phyloP scores from a whole-genome alignment of 2,113 vertebrate species.

The Podarcis raffonei region DNA sequence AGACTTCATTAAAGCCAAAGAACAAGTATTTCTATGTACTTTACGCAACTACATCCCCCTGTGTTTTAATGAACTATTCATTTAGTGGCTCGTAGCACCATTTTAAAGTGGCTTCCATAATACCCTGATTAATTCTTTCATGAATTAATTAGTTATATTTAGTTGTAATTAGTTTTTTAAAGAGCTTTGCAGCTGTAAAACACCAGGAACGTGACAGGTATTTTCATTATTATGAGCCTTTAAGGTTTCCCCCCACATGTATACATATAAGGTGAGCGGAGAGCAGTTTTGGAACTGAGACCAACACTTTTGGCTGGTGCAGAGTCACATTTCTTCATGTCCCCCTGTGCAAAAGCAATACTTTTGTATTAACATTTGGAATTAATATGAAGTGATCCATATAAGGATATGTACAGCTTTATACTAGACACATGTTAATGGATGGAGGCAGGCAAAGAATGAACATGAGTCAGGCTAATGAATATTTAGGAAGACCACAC shows the following conservation, averaged over 20 bases:
- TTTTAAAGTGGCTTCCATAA: slow-evolving; percentile 32
- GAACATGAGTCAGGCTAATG: background rate
- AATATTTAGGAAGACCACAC: background rate
- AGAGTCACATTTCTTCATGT: slow-evolving; percentile 29
- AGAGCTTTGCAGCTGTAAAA: slow-evolving; percentile 35
- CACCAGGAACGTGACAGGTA: background rate
- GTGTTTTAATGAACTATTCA: slow-evolving; percentile 7
- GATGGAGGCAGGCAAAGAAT: background rate
- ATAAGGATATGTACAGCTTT: background rate
- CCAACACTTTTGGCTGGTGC: slow-evolving; percentile 12
- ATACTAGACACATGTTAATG: background rate
- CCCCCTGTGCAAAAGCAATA: background rate
- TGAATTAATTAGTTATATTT: slow-evolving; percentile 44
- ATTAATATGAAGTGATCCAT: background rate
- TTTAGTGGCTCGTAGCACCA: slow-evolving; percentile 24
- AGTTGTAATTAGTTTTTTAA: slow-evolving; percentile 42
- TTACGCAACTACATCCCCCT: background rate
- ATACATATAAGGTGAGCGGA: background rate
- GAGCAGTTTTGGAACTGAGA: background rate
- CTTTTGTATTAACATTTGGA: background rate
- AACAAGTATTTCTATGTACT: background rate
- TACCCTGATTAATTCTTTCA: slow-evolving; percentile 41
- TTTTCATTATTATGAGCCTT: slow-evolving; percentile 1
- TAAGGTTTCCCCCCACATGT: background rate
- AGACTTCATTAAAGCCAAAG: background rate